Evolutionary conservation across 2,797 vertebrate genomes (phyloP), one percentile per base, ranked within the genome.

Genomic region (Sciurus vulgaris): DNA sequence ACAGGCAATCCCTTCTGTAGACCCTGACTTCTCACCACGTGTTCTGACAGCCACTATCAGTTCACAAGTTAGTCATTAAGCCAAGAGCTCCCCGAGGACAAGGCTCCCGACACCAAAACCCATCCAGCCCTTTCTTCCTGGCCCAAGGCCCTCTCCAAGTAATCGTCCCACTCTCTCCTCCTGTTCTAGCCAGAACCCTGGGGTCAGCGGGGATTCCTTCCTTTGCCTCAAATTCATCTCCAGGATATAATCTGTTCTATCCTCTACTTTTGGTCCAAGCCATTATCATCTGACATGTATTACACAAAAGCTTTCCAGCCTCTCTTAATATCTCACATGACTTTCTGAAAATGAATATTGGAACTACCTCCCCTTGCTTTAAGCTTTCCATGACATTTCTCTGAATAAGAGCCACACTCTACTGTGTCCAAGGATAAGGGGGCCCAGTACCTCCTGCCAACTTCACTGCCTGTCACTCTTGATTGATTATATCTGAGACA

Each of bases 381-480:
- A 24, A 15, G 12, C 6, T 70, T 79, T 56, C 76, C 11, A 0
- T 17, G 28, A n/a, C 22, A 51, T 28, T 7, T 14, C n/a, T 44
- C 44, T 33, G 35, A 67, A 22, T 30, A 56, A 92, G 70, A 79
- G 1, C 63, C 85, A 61, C 12, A 15, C 20, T 89, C 28, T 1
- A 10, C 10, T 17, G 7, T 0, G 54, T 20, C 49, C 61, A 30
- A 35, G 41, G 17, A 9, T 63, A n/a, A 0, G 4, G 8, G 17
- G 13, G 61, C 26, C 20, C 15, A 44, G 69, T 15, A 7, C 5
- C 78, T 91, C 67, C 51, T 56, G 26, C 33, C 44, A 1, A 70
- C 35, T 38, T 47, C 7, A 33, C 65, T 10, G 17, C 1, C 0
- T 22, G 5, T 14, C 28, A 44, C 5, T 10, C 35, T n/a, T 33